phyloP scores from a whole-genome alignment of 1,140 invertebrate species.

The Tetramorium simillimum region DNA sequence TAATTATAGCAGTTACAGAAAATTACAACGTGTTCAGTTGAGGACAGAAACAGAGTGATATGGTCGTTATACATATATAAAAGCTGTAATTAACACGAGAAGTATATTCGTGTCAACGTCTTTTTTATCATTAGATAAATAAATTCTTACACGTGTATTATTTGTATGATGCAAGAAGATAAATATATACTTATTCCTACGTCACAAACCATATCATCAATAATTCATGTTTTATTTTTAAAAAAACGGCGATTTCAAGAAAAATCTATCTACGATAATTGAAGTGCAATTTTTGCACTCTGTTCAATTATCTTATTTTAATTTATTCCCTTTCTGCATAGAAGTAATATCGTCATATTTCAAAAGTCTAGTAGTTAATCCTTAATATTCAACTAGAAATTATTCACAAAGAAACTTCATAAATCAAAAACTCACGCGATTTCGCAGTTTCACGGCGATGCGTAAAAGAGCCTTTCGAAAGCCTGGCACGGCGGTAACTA shows the following conservation, averaged over 20 bases:
- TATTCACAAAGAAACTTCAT: constrained; percentile 20
- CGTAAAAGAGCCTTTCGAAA: constrained; percentile 37
- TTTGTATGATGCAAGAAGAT: neutral
- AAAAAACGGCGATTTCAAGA: neutral
- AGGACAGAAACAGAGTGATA: constrained; percentile 10
- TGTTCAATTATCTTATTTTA: too few species aligned
- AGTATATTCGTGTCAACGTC: neutral
- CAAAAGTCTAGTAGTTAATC: neutral
- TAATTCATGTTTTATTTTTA: neutral
- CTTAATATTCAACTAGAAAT: neutral
- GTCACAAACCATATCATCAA: neutral
- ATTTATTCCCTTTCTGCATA: constrained; percentile 11
- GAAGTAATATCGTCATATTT: constrained; percentile 2
- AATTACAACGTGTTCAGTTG: constrained; percentile 10
- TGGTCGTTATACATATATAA: constrained; percentile 6
- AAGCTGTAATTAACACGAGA: constrained; percentile 31
- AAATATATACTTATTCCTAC: neutral
- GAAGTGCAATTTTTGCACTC: neutral
- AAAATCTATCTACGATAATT: neutral
- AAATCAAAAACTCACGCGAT: constrained; percentile 65
- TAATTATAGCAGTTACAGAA: constrained; percentile 41
- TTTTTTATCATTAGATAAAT: neutral
- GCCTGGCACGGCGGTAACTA: neutral
- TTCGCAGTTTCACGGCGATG: constrained; percentile 48
- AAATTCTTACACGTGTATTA: neutral